These are phyloP conservation scores for Cetonia aurata DNA, from an alignment of 2,888 invertebrate species.

Conservation along the genomic window DNA sequence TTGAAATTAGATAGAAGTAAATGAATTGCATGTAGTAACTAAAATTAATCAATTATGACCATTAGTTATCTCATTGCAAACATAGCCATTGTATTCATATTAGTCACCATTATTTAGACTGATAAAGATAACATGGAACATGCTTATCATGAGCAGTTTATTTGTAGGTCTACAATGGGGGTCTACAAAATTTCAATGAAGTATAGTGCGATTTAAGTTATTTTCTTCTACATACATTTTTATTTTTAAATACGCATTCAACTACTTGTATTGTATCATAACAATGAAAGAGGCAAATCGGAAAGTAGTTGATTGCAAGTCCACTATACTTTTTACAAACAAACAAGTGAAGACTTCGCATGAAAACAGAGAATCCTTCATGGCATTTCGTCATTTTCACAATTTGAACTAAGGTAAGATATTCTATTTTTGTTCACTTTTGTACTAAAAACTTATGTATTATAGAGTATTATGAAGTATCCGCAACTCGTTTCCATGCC, in stretches of 20 bases:
- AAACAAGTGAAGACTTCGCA: conserved; percentile 56
- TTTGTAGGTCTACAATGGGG: conserved; percentile 64
- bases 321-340: conserved; percentile 53
- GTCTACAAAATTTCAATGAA: conserved; percentile 55
- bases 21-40: neutral
- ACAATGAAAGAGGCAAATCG: conserved; percentile 53
- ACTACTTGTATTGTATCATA: conserved; percentile 49
- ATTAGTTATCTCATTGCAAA: conserved; percentile 23
- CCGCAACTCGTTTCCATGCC: conserved; percentile 73
- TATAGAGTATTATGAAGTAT: conserved; percentile 71
- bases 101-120: conserved; percentile 32
- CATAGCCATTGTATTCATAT: conserved; percentile 29
- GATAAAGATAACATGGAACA: conserved; percentile 5
- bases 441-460: neutral
- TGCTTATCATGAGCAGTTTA: neutral
- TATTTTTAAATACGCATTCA: conserved; percentile 53
- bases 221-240: conserved; percentile 46
- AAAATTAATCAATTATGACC: conserved; percentile 5
- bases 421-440: neutral
- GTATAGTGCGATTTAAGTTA: conserved; percentile 54
- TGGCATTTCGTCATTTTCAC: conserved; percentile 55
- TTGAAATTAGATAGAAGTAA: no score
- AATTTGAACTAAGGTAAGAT: conserved; percentile 55
- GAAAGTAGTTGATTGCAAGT: conserved; percentile 47
- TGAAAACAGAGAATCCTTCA: conserved; percentile 56